These are phyloP conservation scores for Sphaerodactylus townsendi DNA, from an alignment of 2,113 vertebrate genomes.

Conservation along the genomic window DNA sequence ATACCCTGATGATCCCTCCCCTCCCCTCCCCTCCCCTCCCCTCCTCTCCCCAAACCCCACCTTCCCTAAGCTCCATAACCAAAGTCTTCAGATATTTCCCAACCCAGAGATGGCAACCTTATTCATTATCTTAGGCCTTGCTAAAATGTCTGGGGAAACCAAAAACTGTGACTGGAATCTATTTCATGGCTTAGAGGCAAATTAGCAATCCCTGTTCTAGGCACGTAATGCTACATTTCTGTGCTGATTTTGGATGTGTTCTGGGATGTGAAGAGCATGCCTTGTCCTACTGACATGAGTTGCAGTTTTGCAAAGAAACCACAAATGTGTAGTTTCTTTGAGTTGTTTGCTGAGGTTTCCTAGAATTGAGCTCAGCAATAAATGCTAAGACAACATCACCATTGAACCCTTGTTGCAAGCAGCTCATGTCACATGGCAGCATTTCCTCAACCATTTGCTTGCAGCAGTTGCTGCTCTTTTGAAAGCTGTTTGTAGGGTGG, in stretches of 20 bases:
- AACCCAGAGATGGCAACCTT: no score
- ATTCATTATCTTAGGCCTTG: neutral
- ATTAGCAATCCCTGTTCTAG: neutral
- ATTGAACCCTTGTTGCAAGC: neutral
- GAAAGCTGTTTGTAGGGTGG: no score
- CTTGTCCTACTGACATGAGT: neutral
- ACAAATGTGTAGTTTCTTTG: neutral
- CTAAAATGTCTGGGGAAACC: slow-evolving; percentile 5
- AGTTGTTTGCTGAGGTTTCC: slow-evolving; percentile 26
- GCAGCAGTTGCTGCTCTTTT: no score
- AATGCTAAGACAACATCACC: neutral
- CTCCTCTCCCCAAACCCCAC: no score
- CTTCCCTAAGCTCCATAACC: no score
- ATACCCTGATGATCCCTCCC: no score
- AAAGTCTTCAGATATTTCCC: no score
- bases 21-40: no score
- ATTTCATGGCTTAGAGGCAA: neutral
- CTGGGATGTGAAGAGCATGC: rapidly evolving
- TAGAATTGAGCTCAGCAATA: slow-evolving; percentile 29
- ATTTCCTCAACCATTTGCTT: neutral
- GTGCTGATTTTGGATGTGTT: neutral
- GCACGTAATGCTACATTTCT: neutral
- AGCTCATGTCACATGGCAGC: neutral
- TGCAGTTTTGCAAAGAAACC: rapidly evolving
- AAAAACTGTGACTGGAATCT: neutral